Base-by-base conservation (phyloP, 2,797 vertebrate genomes). In the Gymnothorax reevesii region DNA sequence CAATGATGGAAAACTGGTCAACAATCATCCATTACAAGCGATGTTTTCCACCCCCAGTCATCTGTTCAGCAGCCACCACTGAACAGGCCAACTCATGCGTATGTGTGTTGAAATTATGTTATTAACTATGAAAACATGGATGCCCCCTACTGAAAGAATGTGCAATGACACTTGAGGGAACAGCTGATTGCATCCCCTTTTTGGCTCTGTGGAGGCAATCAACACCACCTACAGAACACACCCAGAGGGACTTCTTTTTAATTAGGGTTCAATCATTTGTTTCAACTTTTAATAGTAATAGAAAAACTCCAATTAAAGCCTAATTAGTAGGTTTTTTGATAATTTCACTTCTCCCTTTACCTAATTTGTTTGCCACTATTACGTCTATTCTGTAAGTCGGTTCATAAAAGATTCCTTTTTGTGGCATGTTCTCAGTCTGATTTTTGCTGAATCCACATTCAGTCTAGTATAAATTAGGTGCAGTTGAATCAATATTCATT, bases 281-380 rank as follows among this genome's bases (percentile, higher is more conserved):
- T 80, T 66, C 2, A 84, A 33, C 69, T 83, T 64, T 86, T 82
- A 60, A 77, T 57, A 75, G 66, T 9, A 77, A 79, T 86, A 82
- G 83, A 7, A 64, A 86, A 80, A 83, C 33, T 13, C 66, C 25
- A 83, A 83, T 83, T 86, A 25, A 83, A 71, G 69, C 57, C 52
- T 73, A 73, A 83, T 86, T 83, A 86, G 64, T 59, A 66, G 15
- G 20, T 83, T 86, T 66, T 83, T 17, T 66, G 73, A 86, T 83
- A 5, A 7, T 25, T 73, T 55, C 79, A 79, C 27, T 22, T 22
- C 15, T 17, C 3, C 80, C 59, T 83, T 71, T 20, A 3, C 12
- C 33, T 83, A 83, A 86, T 86, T 86, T 83, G 60, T 82, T 15
- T 49, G 49, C 27, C 15, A 27, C 59, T 55, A n/a, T n/a, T n/a